Evolutionary conservation across 2,113 vertebrate species (phyloP), one percentile per base, ranked within the genome.

Genomic region (Forbesichthys agassizii): DNA sequence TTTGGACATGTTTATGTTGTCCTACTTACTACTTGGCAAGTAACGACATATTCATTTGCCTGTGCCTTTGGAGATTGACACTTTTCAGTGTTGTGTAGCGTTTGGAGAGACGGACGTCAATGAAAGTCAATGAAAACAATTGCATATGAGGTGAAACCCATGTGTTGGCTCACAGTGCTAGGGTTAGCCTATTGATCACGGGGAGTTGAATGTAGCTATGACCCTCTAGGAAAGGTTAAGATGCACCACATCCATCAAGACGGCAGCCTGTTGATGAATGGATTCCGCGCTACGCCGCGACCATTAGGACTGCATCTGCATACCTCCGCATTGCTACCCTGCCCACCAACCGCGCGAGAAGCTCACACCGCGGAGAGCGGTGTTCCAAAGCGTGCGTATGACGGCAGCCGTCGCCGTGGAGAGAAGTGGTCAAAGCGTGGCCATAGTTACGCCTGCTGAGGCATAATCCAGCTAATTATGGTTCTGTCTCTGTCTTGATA

Each of bases 1-100:
- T 48, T 62, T 63, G 48, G 77, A 54, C 74, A 48, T 61, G 36
- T 55, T 64, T 71, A 48, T 74, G 73, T 82, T 66, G 46, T 74
- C 69, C 68, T 52, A 54, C 42, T 47, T 53, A 49, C 56, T 55
- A 71, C 70, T 67, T 66, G 74, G 73, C 55, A 47, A 73, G 73
- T 72, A 51, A 54, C 58, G 78, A 81, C 75, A 74, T 69, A 63
- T 75, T 78, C 75, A 78, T 85, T 88, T 78, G 77, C 78, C 83
- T 48, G 71, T 88, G 88, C 88, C 88, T 91, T 89, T 86, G 86
- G 77, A 86, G 80, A 74, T 79, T 55, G 69, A 84, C 73, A 70
- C 69, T 61, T 64, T 75, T 77, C 70, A 69, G 57, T 71, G 79
- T 68, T 70, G 57, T 56, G 66, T 63, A 42, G 61, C 82, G 68